These are phyloP conservation scores for Drosophila quasianomalipes DNA, from an alignment of 2,888 invertebrate species.

Conservation along the genomic window DNA sequence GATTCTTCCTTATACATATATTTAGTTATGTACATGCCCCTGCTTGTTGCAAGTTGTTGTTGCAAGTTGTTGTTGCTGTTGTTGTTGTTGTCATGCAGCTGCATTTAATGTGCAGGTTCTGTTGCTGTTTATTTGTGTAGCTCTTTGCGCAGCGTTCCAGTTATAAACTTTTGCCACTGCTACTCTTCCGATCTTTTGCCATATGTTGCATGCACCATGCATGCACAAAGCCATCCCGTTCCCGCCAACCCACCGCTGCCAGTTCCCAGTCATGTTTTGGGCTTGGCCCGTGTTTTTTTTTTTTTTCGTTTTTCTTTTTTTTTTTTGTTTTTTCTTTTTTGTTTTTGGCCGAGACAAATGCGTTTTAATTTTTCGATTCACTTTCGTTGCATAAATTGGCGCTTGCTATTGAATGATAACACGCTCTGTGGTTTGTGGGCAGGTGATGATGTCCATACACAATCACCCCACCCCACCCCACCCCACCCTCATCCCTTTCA, in stretches of 20 bases:
- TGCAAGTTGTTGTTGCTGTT: slow-evolving; percentile 21
- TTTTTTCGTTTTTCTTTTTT: neutral
- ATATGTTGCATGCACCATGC: slow-evolving; percentile 34
- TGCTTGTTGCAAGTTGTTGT: slow-evolving; percentile 35
- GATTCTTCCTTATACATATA: slow-evolving; percentile 47
- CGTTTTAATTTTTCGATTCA: neutral
- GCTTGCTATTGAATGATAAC: too few relatives aligned
- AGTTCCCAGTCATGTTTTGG: neutral
- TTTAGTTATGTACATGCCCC: slow-evolving; percentile 11
- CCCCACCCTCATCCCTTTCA: neutral
- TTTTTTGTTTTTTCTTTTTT: neutral
- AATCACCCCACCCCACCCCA: neutral
- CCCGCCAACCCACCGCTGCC: too few relatives aligned
- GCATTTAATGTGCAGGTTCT: slow-evolving; percentile 57
- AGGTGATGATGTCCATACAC: neutral
- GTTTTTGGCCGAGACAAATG: neutral
- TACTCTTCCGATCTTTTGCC: slow-evolving; percentile 27
- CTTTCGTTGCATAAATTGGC: neutral
- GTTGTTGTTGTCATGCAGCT: slow-evolving; percentile 47
- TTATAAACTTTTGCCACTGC: slow-evolving; percentile 38
- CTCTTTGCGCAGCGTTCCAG: slow-evolving; percentile 40
- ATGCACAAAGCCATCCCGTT: neutral
- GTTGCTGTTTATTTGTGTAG: slow-evolving; percentile 56
- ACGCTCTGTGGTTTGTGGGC: too few relatives aligned
- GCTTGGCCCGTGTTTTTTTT: neutral